Evolutionary conservation across 2,113 vertebrate species (phyloP), one percentile per base, ranked within the genome.

Genomic region (Oreocharis arfaki): DNA sequence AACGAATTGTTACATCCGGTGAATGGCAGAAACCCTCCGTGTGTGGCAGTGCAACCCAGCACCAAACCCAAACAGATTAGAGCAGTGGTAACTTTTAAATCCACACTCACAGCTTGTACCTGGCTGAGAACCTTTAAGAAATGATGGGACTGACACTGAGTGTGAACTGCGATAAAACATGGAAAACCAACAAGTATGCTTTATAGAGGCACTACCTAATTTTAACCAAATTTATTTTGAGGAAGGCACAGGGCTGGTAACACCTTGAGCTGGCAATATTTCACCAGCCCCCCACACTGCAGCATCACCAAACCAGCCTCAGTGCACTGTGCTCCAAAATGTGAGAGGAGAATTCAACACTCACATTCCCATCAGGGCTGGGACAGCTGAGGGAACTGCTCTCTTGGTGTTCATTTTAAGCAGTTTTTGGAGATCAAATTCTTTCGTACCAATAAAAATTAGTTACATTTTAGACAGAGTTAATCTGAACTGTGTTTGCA

Each of bases 151-250:
- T 39, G 20, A 84, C 21, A 60, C 46, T n/a, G 71, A 77, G n/a
- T 2, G 11, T 22, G 60, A 97, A 83, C 61, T 33, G 44, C 52
- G 71, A 87, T 15, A 82, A 87, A 77, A 73, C 94, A 95, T 32
- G 83, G 95, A 91, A 83, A 94, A 73, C 56, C 57, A 95, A 85
- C 85, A 89, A 89, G 67, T 52, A 74, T 5, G 60, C 89, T 95
- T 96, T 89, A 83, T 50, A 50, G 85, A 95, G 71, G 56, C 10
- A 7, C 32, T 28, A 15, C 22, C 42, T 24, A 9, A 27, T 42
- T 76, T 70, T 33, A 76, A 37, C 7, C 49, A 61, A 15, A 5
- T 53, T 88, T 33, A 33, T 23, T 59, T 7, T 37, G 52, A 27
- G n/a, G 6, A 64, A 77, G 26, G 21, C 6, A 22, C 0, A 3